Base-by-base conservation (phyloP, 1,140 invertebrate genomes). In the Dreissena polymorpha region DNA sequence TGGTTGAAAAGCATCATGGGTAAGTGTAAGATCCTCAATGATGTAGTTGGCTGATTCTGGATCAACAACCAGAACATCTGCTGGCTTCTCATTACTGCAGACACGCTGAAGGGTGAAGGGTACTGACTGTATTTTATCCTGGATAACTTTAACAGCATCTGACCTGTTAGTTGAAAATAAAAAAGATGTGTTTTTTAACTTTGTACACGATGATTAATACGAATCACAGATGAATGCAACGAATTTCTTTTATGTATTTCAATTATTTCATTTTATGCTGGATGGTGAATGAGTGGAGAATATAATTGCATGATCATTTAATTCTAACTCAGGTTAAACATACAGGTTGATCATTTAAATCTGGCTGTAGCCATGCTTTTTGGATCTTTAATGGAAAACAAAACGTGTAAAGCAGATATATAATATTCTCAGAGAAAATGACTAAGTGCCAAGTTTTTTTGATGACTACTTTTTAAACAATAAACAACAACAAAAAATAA, bases 81-180 rank as follows among this genome's bases (percentile, higher is more conserved):
- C 21, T 25, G 86, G 57, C 64, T 65, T 49, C 49, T 80, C 78
- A 27, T 57, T 69, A n/a, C 71, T 50, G 5, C 64, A 21, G 51
- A 57, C 55, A 25, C 64, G n/a, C 16, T 50, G 64, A 3, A 92
- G 76, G 16, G 75, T 81, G 67, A 91, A 92, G 16, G 90, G 89
- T n/a, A 89, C 88, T 18, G 67, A 51, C 25, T 91, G 86, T 23
- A 87, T 25, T 12, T 82, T 87, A 67, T 90, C 88, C 53, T 85
- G 74, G 25, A 92, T 77, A 0, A 82, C 76, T 51, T 88, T 89
- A 49, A 86, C 87, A 10, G 86, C 76, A 70, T 92, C 90, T n/a
- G 85, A 73, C 91, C 91, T 92, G 77, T n/a, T 86, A 85, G 57
- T 23, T 50, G 53, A 39, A 2, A 39, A 39, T 5, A 39, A 39